A percentile compares a stretch with the other conserved stretches of the same genome.
Conservation (phyloP, 2,113 vertebrate species). For the Tiliqua scincoides region DNA sequence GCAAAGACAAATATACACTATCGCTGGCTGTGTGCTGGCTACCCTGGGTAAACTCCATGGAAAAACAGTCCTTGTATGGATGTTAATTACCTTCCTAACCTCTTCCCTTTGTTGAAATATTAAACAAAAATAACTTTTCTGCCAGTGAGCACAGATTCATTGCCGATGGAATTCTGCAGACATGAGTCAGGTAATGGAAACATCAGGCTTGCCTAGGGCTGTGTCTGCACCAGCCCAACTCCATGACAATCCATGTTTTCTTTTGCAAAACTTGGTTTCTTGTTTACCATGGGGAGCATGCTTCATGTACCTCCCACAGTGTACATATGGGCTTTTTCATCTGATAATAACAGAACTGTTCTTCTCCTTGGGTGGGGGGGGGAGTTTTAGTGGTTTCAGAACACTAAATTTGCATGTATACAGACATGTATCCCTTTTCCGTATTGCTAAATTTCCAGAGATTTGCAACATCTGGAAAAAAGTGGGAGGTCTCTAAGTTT, state of each 20-base stretch:
- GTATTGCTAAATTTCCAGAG: neutral
- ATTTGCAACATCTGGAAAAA: neutral
- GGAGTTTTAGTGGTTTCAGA: neutral
- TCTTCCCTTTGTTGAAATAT: conserved; percentile 76
- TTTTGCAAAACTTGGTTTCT: neutral
- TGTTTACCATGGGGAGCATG: neutral
- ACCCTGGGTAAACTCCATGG: conserved; percentile 65
- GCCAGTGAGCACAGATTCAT: conserved; percentile 64
- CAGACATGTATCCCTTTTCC: neutral
- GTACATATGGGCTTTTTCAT: neutral
- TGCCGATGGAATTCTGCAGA: conserved; percentile 63
- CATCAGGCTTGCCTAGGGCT: conserved; percentile 56
- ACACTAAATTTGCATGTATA: neutral
- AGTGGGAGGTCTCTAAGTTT: neutral
- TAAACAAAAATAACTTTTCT: conserved; percentile 73
- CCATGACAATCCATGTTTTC: neutral
- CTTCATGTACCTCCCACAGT: neutral
- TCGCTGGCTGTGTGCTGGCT: conserved; percentile 61
- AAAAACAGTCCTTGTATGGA: conserved; percentile 70
- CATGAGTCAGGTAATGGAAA: conserved; percentile 63
- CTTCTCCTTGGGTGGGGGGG: neutral
- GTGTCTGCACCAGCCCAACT: neutral
- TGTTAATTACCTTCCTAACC: conserved; percentile 65
- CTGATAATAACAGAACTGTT: neutral
- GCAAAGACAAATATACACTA: conserved; percentile 71